Percentiles rank a stretch among this genome's conserved stretches.
These are phyloP conservation scores for Allolobophora icterica DNA, from an alignment of 2,888 invertebrate species.

Conservation along the genomic window DNA sequence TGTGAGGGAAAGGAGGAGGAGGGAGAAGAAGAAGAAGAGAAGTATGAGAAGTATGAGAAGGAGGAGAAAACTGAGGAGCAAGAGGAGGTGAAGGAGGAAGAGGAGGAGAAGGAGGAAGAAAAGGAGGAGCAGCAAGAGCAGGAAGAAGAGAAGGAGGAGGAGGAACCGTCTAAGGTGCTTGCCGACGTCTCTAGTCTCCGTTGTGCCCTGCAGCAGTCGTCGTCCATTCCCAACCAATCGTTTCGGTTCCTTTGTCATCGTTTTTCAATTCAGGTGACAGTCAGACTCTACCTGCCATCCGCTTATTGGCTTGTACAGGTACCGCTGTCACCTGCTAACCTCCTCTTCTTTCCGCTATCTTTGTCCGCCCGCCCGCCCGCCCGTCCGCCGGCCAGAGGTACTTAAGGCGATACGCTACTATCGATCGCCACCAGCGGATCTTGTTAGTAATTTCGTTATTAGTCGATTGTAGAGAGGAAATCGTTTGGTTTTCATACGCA, in stretches of 20 bases:
- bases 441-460: not conserved
- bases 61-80: too few species aligned
- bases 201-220: not conserved
- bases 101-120: too few species aligned
- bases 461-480: not conserved
- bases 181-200: not conserved
- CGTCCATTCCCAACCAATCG: slow-evolving; percentile 22
- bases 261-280: slow-evolving; percentile 24
- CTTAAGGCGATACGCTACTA: not conserved
- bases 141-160: not conserved
- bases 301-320: slow-evolving; percentile 23
- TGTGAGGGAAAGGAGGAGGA: not conserved
- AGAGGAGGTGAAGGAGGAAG: too few species aligned
- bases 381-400: not conserved
- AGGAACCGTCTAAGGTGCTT: not conserved
- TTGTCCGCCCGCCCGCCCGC: not conserved
- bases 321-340: not conserved
- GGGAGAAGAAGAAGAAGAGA: not conserved
- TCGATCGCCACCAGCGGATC: not conserved
- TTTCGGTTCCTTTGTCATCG: not conserved
- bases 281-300: slow-evolving; percentile 21
- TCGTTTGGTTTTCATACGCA: not conserved
- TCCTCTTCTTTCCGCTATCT: slow-evolving; percentile 10
- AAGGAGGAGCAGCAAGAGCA: not conserved
- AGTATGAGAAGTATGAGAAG: too few species aligned